Conservation (phyloP, 1,140 invertebrate species). For the Phenacoccus solenopsis region DNA sequence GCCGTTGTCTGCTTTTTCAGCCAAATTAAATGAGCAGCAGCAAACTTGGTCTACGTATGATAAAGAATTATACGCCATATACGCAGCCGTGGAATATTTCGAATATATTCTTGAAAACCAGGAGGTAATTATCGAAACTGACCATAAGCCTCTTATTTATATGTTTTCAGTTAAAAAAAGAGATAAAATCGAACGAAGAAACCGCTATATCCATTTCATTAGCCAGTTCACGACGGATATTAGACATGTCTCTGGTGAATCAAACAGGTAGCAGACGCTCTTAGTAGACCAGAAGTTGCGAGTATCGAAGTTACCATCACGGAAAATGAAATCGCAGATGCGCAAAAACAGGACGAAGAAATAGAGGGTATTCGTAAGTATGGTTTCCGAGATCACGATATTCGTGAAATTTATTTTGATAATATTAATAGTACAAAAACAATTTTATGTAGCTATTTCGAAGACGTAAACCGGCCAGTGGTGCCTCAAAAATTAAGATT, state of each 20-base stretch:
- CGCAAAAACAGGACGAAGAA: constrained; percentile 25
- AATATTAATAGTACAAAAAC: background rate
- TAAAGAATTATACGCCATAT: constrained; percentile 32
- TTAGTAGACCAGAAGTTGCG: constrained; percentile 28
- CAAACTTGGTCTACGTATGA: constrained; percentile 31
- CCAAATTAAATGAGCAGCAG: constrained; percentile 19
- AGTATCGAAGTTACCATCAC: constrained; percentile 20
- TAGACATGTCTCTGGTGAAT: no score
- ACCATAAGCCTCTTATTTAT: no score
- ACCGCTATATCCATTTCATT: no score
- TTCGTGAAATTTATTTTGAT: background rate
- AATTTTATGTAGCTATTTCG: constrained; percentile 5
- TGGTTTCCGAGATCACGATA: background rate
- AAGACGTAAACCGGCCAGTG: constrained; percentile 23
- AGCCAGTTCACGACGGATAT: no score
- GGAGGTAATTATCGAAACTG: constrained; percentile 31
- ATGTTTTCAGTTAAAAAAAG: no score
- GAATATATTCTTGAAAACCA: constrained; percentile 32
- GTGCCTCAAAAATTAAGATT: constrained; percentile 24
- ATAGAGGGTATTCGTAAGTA: constrained; percentile 16
- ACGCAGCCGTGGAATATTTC: constrained; percentile 27
- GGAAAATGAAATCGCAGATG: constrained; percentile 23
- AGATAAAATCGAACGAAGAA: no score
- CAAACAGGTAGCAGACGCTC: constrained; percentile 30
- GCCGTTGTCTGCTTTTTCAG: constrained; percentile 27